phyloP scores from a whole-genome alignment of 2,113 vertebrate species.

The Chaetodon auriga region DNA sequence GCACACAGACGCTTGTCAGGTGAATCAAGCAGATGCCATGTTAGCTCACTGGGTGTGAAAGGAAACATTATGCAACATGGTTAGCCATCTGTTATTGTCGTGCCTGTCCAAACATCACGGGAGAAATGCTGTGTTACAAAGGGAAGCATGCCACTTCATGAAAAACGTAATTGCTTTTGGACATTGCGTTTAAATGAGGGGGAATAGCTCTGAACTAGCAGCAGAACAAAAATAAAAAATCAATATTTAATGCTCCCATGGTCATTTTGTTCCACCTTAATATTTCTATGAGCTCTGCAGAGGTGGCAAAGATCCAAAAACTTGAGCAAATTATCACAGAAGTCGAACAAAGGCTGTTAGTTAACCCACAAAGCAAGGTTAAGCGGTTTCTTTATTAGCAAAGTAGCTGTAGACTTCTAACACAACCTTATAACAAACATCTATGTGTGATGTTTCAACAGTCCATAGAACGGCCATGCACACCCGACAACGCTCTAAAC shows the following conservation, averaged over 20 bases:
- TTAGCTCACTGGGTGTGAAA: slow-evolving; percentile 57
- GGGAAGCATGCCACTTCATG: background rate
- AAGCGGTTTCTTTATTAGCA: background rate
- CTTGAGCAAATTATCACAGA: slow-evolving; percentile 9
- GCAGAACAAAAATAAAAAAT: background rate
- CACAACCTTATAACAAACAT: background rate
- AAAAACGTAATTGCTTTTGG: background rate
- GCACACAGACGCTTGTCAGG: slow-evolving; percentile 45
- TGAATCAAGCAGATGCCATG: slow-evolving; percentile 53
- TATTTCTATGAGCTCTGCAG: slow-evolving; percentile 6
- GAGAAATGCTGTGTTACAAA: slow-evolving; percentile 12
- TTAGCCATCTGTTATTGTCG: slow-evolving; percentile 61
- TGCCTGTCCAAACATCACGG: slow-evolving; percentile 40
- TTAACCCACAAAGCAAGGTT: background rate
- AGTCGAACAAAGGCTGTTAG: background rate
- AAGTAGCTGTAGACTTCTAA: background rate
- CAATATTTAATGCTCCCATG: background rate
- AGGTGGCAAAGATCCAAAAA: background rate
- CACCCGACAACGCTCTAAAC: background rate
- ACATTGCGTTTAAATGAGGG: background rate
- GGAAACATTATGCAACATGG: slow-evolving; percentile 54
- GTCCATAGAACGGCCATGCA: background rate
- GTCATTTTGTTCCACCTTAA: background rate
- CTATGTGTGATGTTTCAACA: slow-evolving; percentile 9
- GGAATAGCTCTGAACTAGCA: background rate